phyloP scores from a whole-genome alignment of 1,140 invertebrate genomes.

The Drosophila ogumai region DNA sequence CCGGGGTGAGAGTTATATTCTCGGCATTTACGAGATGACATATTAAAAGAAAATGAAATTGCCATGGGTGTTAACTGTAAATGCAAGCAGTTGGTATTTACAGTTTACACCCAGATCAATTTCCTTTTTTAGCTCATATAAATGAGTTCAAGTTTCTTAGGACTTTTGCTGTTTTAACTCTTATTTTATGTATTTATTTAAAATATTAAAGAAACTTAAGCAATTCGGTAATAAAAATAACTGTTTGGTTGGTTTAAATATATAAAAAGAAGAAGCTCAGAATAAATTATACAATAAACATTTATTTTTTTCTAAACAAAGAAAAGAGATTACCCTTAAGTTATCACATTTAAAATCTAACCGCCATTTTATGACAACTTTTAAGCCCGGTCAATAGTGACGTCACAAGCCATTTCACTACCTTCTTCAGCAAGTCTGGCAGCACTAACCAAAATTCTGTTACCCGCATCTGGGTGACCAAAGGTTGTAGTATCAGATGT shows the following conservation, averaged over 20 bases:
- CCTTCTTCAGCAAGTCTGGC: too few relatives aligned
- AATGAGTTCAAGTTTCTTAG: neutral
- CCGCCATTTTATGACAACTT: neutral
- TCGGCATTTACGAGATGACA: conserved; percentile 20
- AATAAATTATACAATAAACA: too few relatives aligned
- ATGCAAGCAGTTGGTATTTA: neutral
- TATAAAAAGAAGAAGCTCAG: too few relatives aligned
- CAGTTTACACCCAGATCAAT: neutral
- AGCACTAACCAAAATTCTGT: too few relatives aligned
- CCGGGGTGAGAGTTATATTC: conserved; percentile 25
- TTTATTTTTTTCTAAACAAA: too few relatives aligned
- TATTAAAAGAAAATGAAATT: conserved; percentile 36
- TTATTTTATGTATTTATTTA: too few relatives aligned
- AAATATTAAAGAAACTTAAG: too few relatives aligned
- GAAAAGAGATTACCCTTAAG: too few relatives aligned
- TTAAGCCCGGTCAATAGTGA: neutral
- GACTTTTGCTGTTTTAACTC: neutral
- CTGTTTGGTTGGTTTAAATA: too few relatives aligned
- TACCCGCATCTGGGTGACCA: too few relatives aligned
- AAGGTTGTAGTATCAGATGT: too few relatives aligned
- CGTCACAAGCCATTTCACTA: neutral
- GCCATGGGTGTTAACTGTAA: conserved; percentile 11
- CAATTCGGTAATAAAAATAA: too few relatives aligned
- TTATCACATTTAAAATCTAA: neutral
- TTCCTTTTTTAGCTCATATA: neutral